Evolutionary conservation across 2,113 vertebrate species (phyloP).

Genomic region (Dipodomys spectabilis): DNA sequence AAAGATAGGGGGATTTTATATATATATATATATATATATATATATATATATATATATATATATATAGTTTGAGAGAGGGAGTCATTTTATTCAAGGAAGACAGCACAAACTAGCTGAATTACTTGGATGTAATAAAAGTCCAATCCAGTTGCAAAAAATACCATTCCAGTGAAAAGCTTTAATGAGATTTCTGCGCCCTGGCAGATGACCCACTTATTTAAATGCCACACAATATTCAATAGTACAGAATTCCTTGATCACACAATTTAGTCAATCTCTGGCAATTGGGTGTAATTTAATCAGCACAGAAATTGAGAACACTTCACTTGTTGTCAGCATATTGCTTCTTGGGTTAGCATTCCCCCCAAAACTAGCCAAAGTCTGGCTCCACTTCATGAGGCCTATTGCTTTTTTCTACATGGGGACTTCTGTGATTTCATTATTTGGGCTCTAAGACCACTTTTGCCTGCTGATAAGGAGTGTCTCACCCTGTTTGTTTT

Average conservation of each 20-base stretch:
- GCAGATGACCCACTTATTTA: constrained; percentile 72
- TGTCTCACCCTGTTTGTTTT: not conserved
- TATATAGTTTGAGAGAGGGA: constrained; percentile 39
- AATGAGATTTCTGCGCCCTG: constrained; percentile 69
- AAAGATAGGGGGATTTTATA: constrained; percentile 9
- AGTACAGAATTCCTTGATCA: constrained; percentile 67
- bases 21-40: no score
- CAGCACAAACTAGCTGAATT: not conserved
- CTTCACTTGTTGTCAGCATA: constrained; percentile 34
- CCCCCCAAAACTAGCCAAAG: not conserved
- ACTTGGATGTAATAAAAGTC: constrained; percentile 57
- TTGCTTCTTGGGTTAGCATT: constrained; percentile 50
- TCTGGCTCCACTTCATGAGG: not conserved
- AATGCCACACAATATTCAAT: constrained; percentile 60
- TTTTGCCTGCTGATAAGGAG: not conserved
- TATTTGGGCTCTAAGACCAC: not conserved
- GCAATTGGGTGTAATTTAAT: constrained; percentile 68
- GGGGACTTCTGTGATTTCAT: not conserved
- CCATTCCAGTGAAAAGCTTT: constrained; percentile 68
- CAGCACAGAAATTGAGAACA: constrained; percentile 39
- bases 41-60: not conserved
- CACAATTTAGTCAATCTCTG: constrained; percentile 65
- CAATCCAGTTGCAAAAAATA: constrained; percentile 69
- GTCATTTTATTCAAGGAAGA: constrained; percentile 61
- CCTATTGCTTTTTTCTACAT: constrained; percentile 34